Evolutionary conservation across 2,888 invertebrate species (phyloP).

Genomic region (Pollenia griseotomentosa): DNA sequence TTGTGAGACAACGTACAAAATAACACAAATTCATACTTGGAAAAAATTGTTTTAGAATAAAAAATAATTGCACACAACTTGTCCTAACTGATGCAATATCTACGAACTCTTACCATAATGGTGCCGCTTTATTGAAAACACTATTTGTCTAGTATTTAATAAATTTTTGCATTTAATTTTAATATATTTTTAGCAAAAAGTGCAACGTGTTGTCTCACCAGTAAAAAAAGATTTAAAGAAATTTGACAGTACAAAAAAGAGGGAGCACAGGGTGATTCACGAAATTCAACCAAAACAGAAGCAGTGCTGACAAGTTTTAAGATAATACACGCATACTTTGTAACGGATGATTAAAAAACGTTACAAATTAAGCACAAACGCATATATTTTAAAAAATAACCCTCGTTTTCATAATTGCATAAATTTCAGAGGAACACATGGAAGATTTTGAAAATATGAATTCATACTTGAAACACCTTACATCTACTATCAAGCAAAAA

Average conservation of each 20-base stretch:
- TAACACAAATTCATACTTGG: background rate
- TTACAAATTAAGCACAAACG: too few species aligned
- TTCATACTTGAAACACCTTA: too few species aligned
- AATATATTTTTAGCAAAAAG: slow-evolving; percentile 49
- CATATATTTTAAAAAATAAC: too few species aligned
- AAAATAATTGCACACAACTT: background rate
- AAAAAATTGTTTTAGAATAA: background rate
- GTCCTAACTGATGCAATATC: background rate
- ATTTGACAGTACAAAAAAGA: slow-evolving; percentile 37
- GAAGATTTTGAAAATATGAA: too few species aligned
- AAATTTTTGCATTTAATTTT: slow-evolving; percentile 16
- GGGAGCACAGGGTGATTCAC: slow-evolving; percentile 28
- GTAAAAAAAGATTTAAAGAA: slow-evolving; percentile 35
- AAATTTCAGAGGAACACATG: too few species aligned
- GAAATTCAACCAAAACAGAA: background rate
- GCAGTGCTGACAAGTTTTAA: background rate
- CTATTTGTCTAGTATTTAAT: slow-evolving; percentile 4
- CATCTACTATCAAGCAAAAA: too few species aligned
- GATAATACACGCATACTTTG: too few species aligned
- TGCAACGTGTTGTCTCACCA: slow-evolving; percentile 77
- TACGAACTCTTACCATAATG: slow-evolving; percentile 59
- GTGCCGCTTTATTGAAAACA: background rate
- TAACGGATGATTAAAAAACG: too few species aligned
- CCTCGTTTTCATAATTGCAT: too few species aligned
- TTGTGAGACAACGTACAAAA: background rate